These are phyloP conservation scores for Lasioglossum morio DNA, from an alignment of 2,888 invertebrate genomes.

Conservation along the genomic window DNA sequence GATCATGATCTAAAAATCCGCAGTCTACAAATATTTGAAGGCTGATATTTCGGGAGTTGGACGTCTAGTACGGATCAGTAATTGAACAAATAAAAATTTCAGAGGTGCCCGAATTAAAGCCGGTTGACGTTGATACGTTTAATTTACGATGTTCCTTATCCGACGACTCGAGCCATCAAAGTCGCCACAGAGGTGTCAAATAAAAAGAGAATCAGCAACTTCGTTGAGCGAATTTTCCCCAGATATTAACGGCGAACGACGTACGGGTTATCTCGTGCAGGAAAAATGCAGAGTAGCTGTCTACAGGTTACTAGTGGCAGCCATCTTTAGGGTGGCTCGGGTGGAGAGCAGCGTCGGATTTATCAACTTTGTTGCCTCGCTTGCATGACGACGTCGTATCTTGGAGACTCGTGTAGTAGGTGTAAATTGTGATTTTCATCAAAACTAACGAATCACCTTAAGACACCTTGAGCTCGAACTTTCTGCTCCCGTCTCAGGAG, in stretches of 20 bases:
- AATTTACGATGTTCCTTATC: background rate
- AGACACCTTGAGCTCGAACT: slow-evolving; percentile 2
- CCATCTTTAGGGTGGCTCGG: background rate
- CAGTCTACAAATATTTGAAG: no score
- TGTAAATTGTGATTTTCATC: slow-evolving; percentile 2
- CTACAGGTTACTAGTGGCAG: background rate
- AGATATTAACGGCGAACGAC: background rate
- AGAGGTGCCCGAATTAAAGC: background rate
- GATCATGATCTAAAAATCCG: no score
- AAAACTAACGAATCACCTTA: slow-evolving; percentile 2
- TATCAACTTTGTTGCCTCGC: background rate
- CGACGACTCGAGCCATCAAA: background rate
- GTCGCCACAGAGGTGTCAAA: background rate
- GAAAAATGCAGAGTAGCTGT: slow-evolving; percentile 7
- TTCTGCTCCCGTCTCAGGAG: background rate
- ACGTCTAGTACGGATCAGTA: background rate
- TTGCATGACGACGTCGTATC: background rate
- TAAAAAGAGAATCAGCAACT: background rate
- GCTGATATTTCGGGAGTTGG: no score
- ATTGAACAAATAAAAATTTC: background rate
- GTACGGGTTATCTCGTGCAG: background rate
- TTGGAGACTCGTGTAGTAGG: background rate
- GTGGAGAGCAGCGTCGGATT: background rate
- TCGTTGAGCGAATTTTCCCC: background rate
- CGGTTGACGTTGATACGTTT: background rate